Evolutionary conservation across 2,888 invertebrate species (phyloP), one percentile per base, ranked within the genome.

Genomic region (Beris chalybata): DNA sequence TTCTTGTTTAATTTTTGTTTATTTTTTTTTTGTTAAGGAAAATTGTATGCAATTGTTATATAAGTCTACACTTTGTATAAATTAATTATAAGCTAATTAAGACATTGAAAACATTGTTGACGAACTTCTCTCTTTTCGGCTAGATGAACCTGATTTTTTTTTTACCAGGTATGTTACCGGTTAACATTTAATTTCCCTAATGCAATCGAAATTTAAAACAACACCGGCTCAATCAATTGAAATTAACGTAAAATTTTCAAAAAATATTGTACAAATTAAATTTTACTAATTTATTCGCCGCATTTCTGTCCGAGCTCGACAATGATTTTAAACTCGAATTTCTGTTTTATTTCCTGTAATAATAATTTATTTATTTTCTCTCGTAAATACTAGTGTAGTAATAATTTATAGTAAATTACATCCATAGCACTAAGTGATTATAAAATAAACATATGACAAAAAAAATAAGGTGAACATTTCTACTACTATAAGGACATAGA

Each of bases 361-460:
- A 45, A 45, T 58, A 45, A 58, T 29, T 58, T 58, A 58, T 58
- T 58, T 58, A 58, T 58, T 58, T 45, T 29, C 12, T 30, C 59
- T 32, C 29, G 15, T 50, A 59, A 48, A 50, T 13, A 50, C 31
- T 32, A 50, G 13, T 59, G 48, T 59, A 59, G 59, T 59, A 6
- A 50, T 59, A 59, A 59, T 59, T 59, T 59, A 59, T 59, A 59
- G 59, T 59, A 38, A 59, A 59, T 29, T 50, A 47, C 6, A 58
- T 47, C 11, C 58, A 59, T 59, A 59, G 59, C 48, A 13, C 31
- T 59, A 61, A 61, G 50, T 61, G 50, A 61, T 38, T 50, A 57
- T 57, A 38, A 57, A 58, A 47, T 31, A 29, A 58, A 47, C 45
- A 13, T 48, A 48, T 48, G 48, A 48, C 9, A 13, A 52, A 22